Base-by-base conservation (phyloP, 2,797 vertebrate species). In the Bovichtus variegatus region DNA sequence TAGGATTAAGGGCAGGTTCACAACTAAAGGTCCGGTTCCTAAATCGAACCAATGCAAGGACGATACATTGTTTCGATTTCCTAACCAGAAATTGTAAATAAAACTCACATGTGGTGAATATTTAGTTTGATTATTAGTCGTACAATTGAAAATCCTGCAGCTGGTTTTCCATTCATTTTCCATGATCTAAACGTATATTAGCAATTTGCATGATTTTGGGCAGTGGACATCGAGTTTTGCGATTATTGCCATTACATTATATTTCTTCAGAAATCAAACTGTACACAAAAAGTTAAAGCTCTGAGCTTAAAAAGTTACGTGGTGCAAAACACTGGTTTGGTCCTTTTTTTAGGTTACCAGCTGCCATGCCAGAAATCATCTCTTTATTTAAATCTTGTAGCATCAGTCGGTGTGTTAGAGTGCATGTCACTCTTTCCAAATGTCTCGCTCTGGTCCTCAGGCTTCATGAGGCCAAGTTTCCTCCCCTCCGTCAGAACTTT, bases 401-500 rank as follows among this genome's bases (percentile, higher is more conserved):
- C 55, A 63, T 38, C 44, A 21, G 59, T 44, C 34, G 55, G 18
- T 57, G 40, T 55, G 40, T 53, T n/a, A 25, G 57, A 69, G 68
- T 2, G 55, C 50, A 4, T 27, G 78, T 73, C 53, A 40, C 25
- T 29, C 55, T 66, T 21, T 57, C 70, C 66, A 66, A 83, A 46
- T 3, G 74, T 65, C 64, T 72, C 68, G 43, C 13, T 68, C 27
- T 36, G 78, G 73, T 81, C 65, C 73, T 68, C 66, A 31, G 79
- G 72, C 69, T 76, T 67, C 27, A 2, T 10, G 47, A 63, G 58
- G 55, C 6, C 18, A 53, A 61, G 18, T 73, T 77, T 59, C 61
- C 19, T 36, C 5, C n/a, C 69, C 44, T 70, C 51, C 46, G 8
- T 86, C 85, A 87, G 64, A 86, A 85, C 83, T 71, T 77, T 63